A percentile compares a stretch with the other conserved stretches of the same genome.
These are phyloP conservation scores for Boloria selene DNA, from an alignment of 2,888 invertebrate species.

Conservation along the genomic window DNA sequence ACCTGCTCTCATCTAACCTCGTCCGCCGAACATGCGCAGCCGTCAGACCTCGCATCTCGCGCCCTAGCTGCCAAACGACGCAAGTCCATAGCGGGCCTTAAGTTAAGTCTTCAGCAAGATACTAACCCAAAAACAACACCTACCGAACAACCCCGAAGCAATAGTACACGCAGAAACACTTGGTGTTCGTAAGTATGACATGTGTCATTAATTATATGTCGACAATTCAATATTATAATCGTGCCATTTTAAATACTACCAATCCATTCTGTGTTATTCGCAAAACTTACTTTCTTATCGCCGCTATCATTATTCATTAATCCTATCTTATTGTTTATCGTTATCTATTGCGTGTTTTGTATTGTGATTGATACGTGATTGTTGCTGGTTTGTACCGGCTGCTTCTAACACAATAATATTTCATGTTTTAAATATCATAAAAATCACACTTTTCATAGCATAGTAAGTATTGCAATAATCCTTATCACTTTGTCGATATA, in stretches of 20 bases:
- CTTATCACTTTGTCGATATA: constrained; percentile 16
- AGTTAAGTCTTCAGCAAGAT: constrained; percentile 66
- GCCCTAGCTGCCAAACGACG: constrained; percentile 76
- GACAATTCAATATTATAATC: constrained; percentile 13
- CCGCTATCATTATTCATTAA: constrained; percentile 47
- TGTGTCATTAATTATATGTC: constrained; percentile 14
- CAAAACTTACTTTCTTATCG: constrained; percentile 46
- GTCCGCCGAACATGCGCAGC: constrained; percentile 61
- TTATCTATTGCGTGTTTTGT: constrained; percentile 47
- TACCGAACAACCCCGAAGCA: constrained; percentile 58
- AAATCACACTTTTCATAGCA: not conserved
- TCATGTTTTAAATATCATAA: not conserved
- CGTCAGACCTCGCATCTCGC: constrained; percentile 68
- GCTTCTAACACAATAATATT: constrained; percentile 2
- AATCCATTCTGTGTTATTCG: constrained; percentile 30
- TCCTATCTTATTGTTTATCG: constrained; percentile 52
- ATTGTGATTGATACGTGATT: constrained; percentile 48
- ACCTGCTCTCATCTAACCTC: constrained; percentile 65
- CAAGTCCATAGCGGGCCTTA: constrained; percentile 74
- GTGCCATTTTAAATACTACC: constrained; percentile 26
- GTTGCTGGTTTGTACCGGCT: constrained; percentile 46
- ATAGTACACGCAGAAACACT: constrained; percentile 74
- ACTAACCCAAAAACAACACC: constrained; percentile 56
- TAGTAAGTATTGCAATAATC: constrained; percentile 1
- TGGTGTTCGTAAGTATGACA: constrained; percentile 72